Base-by-base conservation (phyloP, 2,797 vertebrate species). In the Brachyalestes nurse region DNA sequence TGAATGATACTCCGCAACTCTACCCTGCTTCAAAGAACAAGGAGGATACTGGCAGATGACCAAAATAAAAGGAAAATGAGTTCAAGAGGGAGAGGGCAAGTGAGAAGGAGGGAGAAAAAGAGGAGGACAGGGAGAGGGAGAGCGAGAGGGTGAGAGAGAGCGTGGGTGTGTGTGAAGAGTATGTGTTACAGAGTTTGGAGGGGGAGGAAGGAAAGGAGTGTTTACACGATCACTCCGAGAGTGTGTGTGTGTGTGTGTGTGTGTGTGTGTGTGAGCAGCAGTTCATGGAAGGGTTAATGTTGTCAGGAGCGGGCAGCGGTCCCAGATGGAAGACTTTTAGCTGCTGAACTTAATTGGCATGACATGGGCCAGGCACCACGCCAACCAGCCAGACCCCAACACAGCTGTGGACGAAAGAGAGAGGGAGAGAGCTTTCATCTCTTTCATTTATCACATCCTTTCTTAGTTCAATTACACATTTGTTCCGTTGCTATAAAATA, bases 261-360 rank as follows among this genome's bases (percentile, higher is more conserved):
- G 38, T 78, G 83, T 79, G 85, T 78, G 70, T 77, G 47, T 62
- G 66, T 72, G 60, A 38, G 82, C 49, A 69, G 85, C 72, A 47
- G 79, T 82, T 90, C 82, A 88, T 81, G 80, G 84, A 83, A 85
- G 86, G 84, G 89, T 91, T 89, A 88, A 93, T 90, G 81, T 84
- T 88, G 86, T 86, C 82, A 81, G 85, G 84, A 85, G 84, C 80
- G 78, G 80, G 86, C 86, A 79, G 78, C 81, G 87, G 84, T 91
- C 88, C 87, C 91, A 90, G 86, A 89, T 92, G 92, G 86, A 87
- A 86, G 71, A 62, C 88, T 88, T 92, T 92, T 88, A 89, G 88
- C 89, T 85, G 87, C 88, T 92, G 87, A 91, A 89, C 90, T 88
- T 91, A 91, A 92, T 92, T 93, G 88, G 89, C 87, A 86, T 87